These are phyloP conservation scores for Melangyna quadrimaculata DNA, from an alignment of 2,888 invertebrate species.

Conservation along the genomic window DNA sequence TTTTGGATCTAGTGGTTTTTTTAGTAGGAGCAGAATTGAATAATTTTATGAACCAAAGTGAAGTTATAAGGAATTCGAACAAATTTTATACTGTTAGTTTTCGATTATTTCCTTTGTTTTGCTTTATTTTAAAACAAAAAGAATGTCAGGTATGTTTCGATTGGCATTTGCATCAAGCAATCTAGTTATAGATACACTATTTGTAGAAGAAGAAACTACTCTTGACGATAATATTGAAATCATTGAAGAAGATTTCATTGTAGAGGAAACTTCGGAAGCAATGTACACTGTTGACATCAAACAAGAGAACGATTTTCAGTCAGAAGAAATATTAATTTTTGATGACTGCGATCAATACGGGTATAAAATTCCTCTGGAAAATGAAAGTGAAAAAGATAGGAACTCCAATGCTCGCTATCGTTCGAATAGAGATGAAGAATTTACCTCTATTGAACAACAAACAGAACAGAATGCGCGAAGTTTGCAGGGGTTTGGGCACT, in stretches of 20 bases:
- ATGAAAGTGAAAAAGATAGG: not conserved
- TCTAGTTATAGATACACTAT: not conserved
- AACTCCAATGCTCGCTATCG: slow-evolving; percentile 56
- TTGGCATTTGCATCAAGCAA: not conserved
- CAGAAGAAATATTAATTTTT: slow-evolving; percentile 11
- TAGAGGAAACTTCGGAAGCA: slow-evolving; percentile 40
- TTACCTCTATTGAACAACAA: slow-evolving; percentile 58
- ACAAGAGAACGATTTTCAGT: slow-evolving; percentile 22
- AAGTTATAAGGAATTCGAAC: not conserved
- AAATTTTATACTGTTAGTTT: not conserved
- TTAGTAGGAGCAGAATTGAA: too few relatives aligned
- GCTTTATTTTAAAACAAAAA: too few relatives aligned
- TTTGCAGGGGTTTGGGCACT: not conserved
- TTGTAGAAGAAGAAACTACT: slow-evolving; percentile 24
- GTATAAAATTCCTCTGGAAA: not conserved
- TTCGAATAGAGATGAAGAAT: slow-evolving; percentile 55
- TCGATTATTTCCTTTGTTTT: not conserved
- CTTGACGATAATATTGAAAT: slow-evolving; percentile 17
- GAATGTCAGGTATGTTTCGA: not conserved
- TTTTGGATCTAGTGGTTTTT: too few relatives aligned
- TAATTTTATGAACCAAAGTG: too few relatives aligned
- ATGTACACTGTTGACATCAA: slow-evolving; percentile 24
- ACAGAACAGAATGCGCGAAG: not conserved
- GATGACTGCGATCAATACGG: slow-evolving; percentile 8
- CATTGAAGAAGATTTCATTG: slow-evolving; percentile 46